These are phyloP conservation scores for Chromoteleia sp. DNA, from an alignment of 2,888 invertebrate genomes.

Conservation along the genomic window DNA sequence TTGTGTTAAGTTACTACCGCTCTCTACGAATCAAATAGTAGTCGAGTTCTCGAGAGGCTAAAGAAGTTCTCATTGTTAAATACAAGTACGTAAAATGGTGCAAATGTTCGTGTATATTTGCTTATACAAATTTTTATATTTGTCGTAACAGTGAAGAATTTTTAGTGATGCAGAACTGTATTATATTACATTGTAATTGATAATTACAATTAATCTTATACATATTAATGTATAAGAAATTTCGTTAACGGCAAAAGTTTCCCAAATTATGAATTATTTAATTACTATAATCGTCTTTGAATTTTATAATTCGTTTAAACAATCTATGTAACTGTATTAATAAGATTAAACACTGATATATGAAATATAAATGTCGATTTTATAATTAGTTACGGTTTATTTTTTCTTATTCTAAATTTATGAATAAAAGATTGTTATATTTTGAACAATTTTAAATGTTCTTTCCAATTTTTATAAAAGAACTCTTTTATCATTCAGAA, in stretches of 20 bases:
- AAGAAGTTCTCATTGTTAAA: slow-evolving; percentile 4
- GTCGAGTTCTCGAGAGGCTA: slow-evolving; percentile 16
- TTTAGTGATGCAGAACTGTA: too few species aligned
- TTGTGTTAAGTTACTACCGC: slow-evolving; percentile 11
- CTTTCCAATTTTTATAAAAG: too few species aligned
- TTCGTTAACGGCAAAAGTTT: not conserved
- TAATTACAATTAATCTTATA: slow-evolving; percentile 1
- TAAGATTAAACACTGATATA: not conserved
- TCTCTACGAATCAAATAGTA: slow-evolving; percentile 23
- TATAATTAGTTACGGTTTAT: too few species aligned
- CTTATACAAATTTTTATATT: too few species aligned
- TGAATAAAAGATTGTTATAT: too few species aligned
- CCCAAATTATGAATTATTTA: not conserved
- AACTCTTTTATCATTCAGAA: not conserved
- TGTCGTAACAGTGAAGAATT: too few species aligned
- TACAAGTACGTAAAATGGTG: not conserved
- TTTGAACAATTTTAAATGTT: too few species aligned
- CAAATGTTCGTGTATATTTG: not conserved
- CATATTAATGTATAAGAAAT: not conserved
- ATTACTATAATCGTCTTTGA: slow-evolving; percentile 3
- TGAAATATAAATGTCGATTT: not conserved
- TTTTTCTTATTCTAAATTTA: too few species aligned
- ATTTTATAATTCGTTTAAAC: slow-evolving; percentile 10
- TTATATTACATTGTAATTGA: not conserved
- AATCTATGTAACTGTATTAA: not conserved